Evolutionary conservation across 2,888 invertebrate genomes (phyloP), one percentile per base, ranked within the genome.

Genomic region (Subacronicta megacephala): DNA sequence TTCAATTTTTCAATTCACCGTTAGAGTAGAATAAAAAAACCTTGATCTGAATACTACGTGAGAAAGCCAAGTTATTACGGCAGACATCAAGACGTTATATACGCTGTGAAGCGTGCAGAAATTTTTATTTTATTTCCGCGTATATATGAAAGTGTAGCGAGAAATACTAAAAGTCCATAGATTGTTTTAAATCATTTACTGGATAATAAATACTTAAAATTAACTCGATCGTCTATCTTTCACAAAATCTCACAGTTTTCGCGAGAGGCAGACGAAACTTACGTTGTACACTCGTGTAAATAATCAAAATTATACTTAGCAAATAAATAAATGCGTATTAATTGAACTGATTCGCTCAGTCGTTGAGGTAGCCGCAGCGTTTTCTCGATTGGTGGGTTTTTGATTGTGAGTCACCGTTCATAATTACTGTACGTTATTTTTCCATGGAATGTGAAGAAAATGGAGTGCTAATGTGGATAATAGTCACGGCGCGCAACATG

Each of bases 191-290:
- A 64, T 26, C 2, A 43, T 73, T 72, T 77, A 67, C 54, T 74
- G 7, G 38, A 43, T 45, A 58, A 65, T 68, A 74, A 66, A 63
- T 62, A 68, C 67, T 73, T 72, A 72, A 20, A 43, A 58, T 47
- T 56, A 67, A 36, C 50, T 52, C 82, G 83, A 51, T 88, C 90
- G 87, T 90, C 90, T 90, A 83, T 80, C 88, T 82, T 81, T 80
- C 92, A 86, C 89, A 82, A 90, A 85, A 68, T 59, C 54, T 59
- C 51, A 59, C 46, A 29, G 43, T 65, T 63, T 85, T 89, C 68
- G 84, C 81, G 90, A 85, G 72, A 88, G 85, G 82, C 83, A 89
- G 90, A 92, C 90, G 86, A 89, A 85, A 82, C 49, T 52, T 50
- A 47, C 15, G 37, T 57, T 43, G 55, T 17, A n/a, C 44, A 52